These are phyloP conservation scores for Hipparchia sbordonii DNA, from an alignment of 2,888 invertebrate species.

Conservation along the genomic window DNA sequence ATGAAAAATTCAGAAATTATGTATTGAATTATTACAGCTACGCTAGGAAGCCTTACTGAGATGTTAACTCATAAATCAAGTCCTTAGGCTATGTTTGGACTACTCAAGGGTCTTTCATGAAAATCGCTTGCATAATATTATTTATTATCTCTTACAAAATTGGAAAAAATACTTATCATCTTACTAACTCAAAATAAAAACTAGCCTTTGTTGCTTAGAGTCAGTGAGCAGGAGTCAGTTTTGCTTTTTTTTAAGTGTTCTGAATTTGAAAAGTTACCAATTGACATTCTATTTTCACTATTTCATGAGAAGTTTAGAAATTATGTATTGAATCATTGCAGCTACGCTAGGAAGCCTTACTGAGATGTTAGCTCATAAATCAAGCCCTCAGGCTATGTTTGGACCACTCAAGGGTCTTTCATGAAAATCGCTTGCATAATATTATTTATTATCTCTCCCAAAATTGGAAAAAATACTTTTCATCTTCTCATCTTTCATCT, in stretches of 20 bases:
- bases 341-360: slow-evolving; percentile 35
- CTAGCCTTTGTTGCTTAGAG: too few species aligned
- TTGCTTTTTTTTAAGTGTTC: too few species aligned
- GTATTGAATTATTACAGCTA: too few species aligned
- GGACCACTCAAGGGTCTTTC: slow-evolving; percentile 29
- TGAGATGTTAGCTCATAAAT: slow-evolving; percentile 40
- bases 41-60: slow-evolving; percentile 31
- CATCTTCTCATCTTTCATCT: neutral
- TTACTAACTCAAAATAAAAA: neutral
- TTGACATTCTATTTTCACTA: too few species aligned
- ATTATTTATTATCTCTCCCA: slow-evolving; percentile 12
- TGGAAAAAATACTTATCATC: neutral
- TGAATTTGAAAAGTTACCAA: too few species aligned
- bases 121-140: slow-evolving; percentile 26
- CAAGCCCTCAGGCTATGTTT: slow-evolving; percentile 37
- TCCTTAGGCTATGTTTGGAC: slow-evolving; percentile 37
- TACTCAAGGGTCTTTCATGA: slow-evolving; percentile 29
- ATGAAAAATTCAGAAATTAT: too few species aligned
- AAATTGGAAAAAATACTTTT: slow-evolving; percentile 4
- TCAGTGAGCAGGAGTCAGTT: too few species aligned
- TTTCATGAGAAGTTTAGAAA: too few species aligned
- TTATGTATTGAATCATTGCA: slow-evolving; percentile 19
- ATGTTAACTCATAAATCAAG: slow-evolving; percentile 41
- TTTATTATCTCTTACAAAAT: slow-evolving; percentile 18
- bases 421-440: slow-evolving; percentile 27